These are phyloP conservation scores for Pleuronectes platessa DNA, from an alignment of 2,113 vertebrate species.

Conservation along the genomic window DNA sequence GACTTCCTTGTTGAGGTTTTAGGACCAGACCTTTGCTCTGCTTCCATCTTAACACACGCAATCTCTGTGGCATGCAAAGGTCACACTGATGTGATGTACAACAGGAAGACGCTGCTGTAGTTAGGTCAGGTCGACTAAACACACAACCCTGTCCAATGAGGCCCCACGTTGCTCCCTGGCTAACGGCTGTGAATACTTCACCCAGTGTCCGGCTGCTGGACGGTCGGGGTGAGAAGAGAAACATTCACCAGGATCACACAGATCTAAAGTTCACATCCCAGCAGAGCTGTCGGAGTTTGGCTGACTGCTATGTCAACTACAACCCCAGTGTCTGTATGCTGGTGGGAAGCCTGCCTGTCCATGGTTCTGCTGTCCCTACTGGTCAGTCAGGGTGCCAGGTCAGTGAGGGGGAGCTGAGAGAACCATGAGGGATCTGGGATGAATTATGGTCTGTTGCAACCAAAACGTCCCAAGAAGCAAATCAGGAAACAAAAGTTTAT, in stretches of 20 bases:
- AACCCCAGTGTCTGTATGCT: not conserved
- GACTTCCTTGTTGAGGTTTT: not conserved
- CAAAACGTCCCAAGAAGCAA: not conserved
- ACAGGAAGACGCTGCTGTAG: slow-evolving; percentile 35
- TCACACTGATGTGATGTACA: slow-evolving; percentile 32
- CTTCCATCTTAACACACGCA: slow-evolving; percentile 30
- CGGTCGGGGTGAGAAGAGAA: not conserved
- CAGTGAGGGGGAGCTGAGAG: not conserved
- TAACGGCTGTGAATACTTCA: slow-evolving; percentile 27
- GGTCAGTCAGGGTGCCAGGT: not conserved
- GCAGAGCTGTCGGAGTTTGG: not conserved
- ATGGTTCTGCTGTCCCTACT: not conserved
- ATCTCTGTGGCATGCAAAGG: slow-evolving; percentile 55
- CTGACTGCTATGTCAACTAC: too few relatives aligned
- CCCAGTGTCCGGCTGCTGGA: slow-evolving; percentile 29
- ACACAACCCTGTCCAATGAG: slow-evolving; percentile 23
- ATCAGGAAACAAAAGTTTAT: not conserved
- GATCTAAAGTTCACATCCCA: not conserved
- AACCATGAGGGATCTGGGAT: not conserved
- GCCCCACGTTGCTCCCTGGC: not conserved
- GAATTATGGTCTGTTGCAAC: not conserved
- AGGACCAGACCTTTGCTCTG: slow-evolving; percentile 20
- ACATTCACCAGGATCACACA: slow-evolving; percentile 9
- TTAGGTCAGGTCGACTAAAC: slow-evolving; percentile 30
- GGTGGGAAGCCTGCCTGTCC: not conserved